These are phyloP conservation scores for Bubalus kerabau DNA, from an alignment of 2,113 vertebrate genomes.

Conservation along the genomic window DNA sequence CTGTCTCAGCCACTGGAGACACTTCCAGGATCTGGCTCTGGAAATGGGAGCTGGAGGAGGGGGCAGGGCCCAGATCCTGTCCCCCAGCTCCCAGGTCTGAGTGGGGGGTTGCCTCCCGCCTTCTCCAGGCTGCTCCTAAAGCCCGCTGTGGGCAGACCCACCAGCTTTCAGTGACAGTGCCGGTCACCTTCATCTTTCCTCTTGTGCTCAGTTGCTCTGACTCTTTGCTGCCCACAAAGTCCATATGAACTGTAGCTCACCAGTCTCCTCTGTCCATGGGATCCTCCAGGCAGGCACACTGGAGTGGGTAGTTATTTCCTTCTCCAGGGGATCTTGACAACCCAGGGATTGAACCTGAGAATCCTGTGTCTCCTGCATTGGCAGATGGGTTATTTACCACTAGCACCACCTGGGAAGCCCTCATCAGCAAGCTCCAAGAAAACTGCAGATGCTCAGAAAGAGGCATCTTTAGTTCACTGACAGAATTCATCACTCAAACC, in stretches of 20 bases:
- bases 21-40: not conserved
- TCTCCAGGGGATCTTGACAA: not conserved
- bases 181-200: not conserved
- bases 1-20: not conserved
- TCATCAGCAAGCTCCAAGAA: not conserved
- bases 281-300: not conserved
- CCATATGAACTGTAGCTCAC: not conserved
- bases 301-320: not conserved
- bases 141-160: not conserved
- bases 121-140: not conserved
- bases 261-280: not conserved
- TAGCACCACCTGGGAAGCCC: not conserved
- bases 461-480: not conserved
- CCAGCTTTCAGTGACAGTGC: not conserved
- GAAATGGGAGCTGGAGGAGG: not conserved
- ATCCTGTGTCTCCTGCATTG: not conserved
- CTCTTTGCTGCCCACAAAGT: not conserved
- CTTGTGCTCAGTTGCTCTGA: not conserved
- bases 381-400: not conserved
- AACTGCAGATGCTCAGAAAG: not conserved
- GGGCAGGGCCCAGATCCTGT: not conserved
- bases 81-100: not conserved
- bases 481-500: not conserved
- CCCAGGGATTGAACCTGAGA: not conserved
- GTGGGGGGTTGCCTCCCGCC: rapidly evolving